Conservation (phyloP, 1,140 invertebrate species). For the Philotrypesis tridentata region DNA sequence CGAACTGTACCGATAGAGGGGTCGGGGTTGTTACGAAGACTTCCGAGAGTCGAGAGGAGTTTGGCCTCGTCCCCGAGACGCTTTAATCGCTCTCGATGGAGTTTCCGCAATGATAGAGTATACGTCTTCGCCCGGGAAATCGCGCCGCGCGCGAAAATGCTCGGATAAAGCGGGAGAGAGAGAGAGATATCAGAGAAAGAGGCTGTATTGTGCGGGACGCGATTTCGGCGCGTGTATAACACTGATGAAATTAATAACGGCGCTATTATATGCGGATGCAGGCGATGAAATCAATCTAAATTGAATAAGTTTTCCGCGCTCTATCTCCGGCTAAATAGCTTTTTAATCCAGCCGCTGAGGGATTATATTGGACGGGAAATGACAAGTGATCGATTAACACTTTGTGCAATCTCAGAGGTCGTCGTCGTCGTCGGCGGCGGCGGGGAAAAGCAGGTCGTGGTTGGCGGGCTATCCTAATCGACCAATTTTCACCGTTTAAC, state of each 20-base stretch:
- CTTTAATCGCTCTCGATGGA: not conserved
- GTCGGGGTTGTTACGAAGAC: not conserved
- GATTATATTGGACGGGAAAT: slow-evolving; percentile 38
- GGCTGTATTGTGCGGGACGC: too few relatives aligned
- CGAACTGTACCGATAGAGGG: not conserved
- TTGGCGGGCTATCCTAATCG: slow-evolving; percentile 60
- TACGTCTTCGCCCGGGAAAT: not conserved
- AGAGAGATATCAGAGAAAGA: too few relatives aligned
- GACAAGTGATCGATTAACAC: slow-evolving; percentile 50
- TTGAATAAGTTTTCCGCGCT: not conserved
- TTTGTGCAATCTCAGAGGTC: slow-evolving; percentile 51
- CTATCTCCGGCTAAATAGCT: slow-evolving; percentile 9
- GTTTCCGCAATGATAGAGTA: not conserved
- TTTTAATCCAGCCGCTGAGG: slow-evolving; percentile 31
- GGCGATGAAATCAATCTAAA: not conserved
- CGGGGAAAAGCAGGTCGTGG: slow-evolving; percentile 58
- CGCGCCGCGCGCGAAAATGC: not conserved
- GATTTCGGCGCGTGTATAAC: not conserved
- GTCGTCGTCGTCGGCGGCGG: slow-evolving; percentile 62
- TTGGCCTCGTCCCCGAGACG: not conserved
- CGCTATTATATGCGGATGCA: not conserved
- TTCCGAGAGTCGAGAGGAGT: not conserved
- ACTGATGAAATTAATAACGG: slow-evolving; percentile 43
- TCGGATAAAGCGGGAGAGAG: not conserved
- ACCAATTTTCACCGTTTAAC: slow-evolving; percentile 68